Percentiles rank a stretch among this genome's conserved stretches.
phyloP scores from a whole-genome alignment of 2,113 vertebrate species.

The Pteropus alecto region DNA sequence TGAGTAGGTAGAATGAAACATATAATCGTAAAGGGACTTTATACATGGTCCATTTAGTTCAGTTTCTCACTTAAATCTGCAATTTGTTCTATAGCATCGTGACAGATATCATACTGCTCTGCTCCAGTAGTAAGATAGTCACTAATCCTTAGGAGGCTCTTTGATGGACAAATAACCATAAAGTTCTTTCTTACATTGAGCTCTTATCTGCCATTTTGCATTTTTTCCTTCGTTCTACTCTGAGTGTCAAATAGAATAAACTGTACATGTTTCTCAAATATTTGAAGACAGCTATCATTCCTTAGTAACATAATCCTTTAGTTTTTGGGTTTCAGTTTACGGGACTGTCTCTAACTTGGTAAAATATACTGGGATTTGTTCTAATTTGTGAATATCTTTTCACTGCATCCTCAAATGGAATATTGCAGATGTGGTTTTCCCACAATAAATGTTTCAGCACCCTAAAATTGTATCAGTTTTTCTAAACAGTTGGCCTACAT shows the following conservation, averaged over 20 bases:
- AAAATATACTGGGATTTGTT: background rate
- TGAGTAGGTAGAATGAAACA: background rate
- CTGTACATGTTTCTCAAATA: background rate
- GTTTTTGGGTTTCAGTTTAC: background rate
- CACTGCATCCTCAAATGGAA: background rate
- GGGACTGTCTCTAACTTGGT: background rate
- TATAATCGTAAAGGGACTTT: background rate
- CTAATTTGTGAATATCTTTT: conserved; percentile 3
- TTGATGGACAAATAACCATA: background rate
- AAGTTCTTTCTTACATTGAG: background rate
- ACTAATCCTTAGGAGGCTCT: background rate
- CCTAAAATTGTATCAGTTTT: background rate
- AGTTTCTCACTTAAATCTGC: background rate
- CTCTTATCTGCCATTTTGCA: background rate
- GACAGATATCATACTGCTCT: background rate
- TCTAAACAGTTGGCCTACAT: background rate
- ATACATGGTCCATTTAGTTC: background rate
- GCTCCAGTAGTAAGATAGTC: background rate
- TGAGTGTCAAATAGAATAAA: background rate
- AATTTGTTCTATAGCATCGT: background rate
- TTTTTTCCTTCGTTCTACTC: background rate
- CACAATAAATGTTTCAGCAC: background rate
- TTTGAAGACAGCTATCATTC: background rate
- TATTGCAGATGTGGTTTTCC: background rate
- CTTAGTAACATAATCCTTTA: background rate